Conservation (phyloP, 2,888 invertebrate species). For the Ophraella communa region DNA sequence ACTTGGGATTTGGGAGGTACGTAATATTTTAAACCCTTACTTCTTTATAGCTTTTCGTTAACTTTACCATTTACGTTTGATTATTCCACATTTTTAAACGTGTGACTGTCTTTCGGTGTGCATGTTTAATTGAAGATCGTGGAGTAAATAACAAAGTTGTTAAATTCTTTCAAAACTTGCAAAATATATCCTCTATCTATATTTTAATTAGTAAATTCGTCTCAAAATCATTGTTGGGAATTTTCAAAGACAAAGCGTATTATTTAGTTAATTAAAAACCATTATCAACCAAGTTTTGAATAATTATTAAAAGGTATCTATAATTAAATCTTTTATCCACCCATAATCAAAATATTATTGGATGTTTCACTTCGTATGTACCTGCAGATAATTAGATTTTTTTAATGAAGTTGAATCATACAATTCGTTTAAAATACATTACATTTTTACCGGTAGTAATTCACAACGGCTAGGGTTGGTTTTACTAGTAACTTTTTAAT, state of each 20-base stretch:
- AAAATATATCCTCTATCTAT: neutral
- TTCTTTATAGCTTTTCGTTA: too few relatives aligned
- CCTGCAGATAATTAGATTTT: neutral
- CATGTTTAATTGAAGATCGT: too few relatives aligned
- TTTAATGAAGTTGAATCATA: neutral
- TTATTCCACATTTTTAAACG: too few relatives aligned
- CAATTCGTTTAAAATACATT: neutral
- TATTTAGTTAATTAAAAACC: neutral
- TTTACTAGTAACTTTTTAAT: neutral
- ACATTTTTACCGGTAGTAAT: neutral
- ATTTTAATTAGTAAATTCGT: neutral
- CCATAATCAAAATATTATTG: neutral
- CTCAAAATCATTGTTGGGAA: neutral
- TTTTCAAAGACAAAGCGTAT: neutral
- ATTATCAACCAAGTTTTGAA: neutral
- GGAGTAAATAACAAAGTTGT: neutral
- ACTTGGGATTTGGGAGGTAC: too few relatives aligned
- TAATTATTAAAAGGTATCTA: neutral
- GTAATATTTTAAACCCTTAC: too few relatives aligned
- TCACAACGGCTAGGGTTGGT: neutral
- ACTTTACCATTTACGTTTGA: too few relatives aligned
- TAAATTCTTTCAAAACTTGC: neutral
- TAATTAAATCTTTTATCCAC: neutral
- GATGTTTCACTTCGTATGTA: neutral
- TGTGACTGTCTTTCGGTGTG: too few relatives aligned